These are phyloP conservation scores for Tenebrio molitor DNA, from an alignment of 1,140 invertebrate species.

Conservation along the genomic window DNA sequence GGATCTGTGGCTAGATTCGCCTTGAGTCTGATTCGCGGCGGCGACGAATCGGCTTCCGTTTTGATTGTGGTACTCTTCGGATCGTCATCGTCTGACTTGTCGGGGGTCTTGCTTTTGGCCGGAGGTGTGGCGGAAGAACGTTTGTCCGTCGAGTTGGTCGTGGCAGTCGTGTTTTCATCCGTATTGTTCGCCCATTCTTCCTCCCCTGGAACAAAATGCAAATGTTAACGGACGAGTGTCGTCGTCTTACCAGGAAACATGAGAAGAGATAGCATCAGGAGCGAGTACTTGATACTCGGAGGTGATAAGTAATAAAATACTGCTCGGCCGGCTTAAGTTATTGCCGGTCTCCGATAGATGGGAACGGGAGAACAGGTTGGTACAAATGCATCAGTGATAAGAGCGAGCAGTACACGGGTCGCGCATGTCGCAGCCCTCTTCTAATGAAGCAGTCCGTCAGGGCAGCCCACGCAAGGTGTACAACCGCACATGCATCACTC, in stretches of 20 bases:
- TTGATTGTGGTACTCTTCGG: slow-evolving; percentile 50
- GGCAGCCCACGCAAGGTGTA: slow-evolving; percentile 55
- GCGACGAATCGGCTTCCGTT: slow-evolving; percentile 66
- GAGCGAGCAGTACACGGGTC: slow-evolving; percentile 61
- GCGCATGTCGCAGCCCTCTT: slow-evolving; percentile 58
- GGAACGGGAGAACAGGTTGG: slow-evolving; percentile 60
- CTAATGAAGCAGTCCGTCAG: slow-evolving; percentile 65
- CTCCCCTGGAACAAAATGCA: slow-evolving; percentile 66
- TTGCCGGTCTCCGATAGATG: slow-evolving; percentile 49
- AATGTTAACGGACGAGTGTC: slow-evolving; percentile 36
- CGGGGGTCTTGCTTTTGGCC: slow-evolving; percentile 64
- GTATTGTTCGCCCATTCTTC: slow-evolving; percentile 74
- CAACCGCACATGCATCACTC: slow-evolving; percentile 58
- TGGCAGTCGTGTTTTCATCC: slow-evolving; percentile 69
- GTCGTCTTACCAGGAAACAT: slow-evolving; percentile 54
- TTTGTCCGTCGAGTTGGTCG: slow-evolving; percentile 50
- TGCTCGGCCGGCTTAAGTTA: slow-evolving; percentile 52
- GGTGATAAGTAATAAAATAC: slow-evolving; percentile 60
- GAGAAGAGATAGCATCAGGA: slow-evolving; percentile 52
- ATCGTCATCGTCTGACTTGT: slow-evolving; percentile 60
- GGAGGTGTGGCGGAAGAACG: slow-evolving; percentile 53
- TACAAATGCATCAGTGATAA: slow-evolving; percentile 64
- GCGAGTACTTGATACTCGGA: slow-evolving; percentile 56
- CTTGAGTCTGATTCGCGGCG: slow-evolving; percentile 82
- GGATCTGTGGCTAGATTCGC: slow-evolving; percentile 84